Evolutionary conservation across 2,888 invertebrate genomes (phyloP).

Genomic region (Suillia variegata): DNA sequence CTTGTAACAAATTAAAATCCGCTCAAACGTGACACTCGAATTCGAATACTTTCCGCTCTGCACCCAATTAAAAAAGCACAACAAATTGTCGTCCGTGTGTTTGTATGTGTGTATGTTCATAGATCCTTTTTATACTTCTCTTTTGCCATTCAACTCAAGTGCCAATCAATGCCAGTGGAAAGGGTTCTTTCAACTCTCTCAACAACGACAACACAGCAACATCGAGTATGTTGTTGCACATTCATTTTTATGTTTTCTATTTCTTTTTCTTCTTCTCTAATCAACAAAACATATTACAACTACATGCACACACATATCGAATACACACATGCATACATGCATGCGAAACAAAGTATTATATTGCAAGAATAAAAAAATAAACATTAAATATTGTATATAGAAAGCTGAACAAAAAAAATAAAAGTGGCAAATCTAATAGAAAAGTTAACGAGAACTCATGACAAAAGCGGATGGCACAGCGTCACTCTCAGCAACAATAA

Average conservation of each 20-base stretch:
- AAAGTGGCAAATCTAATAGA: neutral
- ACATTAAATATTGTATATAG: too few species aligned
- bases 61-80: constrained; percentile 1
- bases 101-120: neutral
- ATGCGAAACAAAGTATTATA: too few species aligned
- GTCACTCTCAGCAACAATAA: neutral
- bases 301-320: neutral
- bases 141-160: neutral
- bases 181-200: too few species aligned
- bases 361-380: too few species aligned
- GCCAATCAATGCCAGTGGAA: neutral
- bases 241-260: neutral
- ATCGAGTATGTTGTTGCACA: neutral
- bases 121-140: neutral
- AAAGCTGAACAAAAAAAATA: constrained; percentile 2
- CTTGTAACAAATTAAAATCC: neutral
- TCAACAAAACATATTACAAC: too few species aligned
- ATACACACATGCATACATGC: too few species aligned
- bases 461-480: neutral
- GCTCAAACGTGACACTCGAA: neutral
- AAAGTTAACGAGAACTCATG: neutral
- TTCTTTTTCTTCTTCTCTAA: neutral
- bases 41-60: neutral
- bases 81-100: neutral
- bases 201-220: neutral